Evolutionary conservation across 37 sponge, comb jelly and placozoan genomes (phyloP).

Genomic region (Agelas oroides): DNA sequence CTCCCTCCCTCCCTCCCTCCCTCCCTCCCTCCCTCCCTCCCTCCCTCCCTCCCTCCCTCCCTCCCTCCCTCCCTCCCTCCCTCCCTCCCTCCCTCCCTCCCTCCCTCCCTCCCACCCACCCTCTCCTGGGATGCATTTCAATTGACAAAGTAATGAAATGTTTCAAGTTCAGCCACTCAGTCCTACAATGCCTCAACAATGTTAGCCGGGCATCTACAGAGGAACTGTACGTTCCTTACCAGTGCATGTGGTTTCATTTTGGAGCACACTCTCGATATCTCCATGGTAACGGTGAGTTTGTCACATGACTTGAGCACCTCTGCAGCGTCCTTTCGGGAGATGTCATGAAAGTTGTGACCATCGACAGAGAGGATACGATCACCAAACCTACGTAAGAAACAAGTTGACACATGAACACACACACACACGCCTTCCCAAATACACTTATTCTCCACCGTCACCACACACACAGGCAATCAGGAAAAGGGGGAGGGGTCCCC

Average conservation of each 20-base stretch:
- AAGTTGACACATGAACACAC: neutral
- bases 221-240: no score
- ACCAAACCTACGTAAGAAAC: conserved; percentile 32
- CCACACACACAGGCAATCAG: neutral
- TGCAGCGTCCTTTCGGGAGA: conserved; percentile 38
- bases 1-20: no score
- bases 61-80: no score
- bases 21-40: no score
- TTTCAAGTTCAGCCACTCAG: no score
- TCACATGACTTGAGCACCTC: conserved; percentile 62
- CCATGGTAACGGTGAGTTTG: conserved; percentile 27
- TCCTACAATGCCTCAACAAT: no score
- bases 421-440: neutral
- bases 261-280: conserved; percentile 28
- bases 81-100: no score
- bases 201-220: no score
- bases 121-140: no score
- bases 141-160: no score
- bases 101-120: no score
- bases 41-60: no score
- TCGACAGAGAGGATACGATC: conserved; percentile 37
- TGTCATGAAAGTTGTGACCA: conserved; percentile 4
- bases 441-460: neutral
- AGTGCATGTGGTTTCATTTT: conserved; percentile 24
- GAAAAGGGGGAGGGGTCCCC: neutral